Percentiles rank a stretch among this genome's conserved stretches.
Evolutionary conservation across 2,888 invertebrate genomes (phyloP).

Genomic region (Lycaena phlaeas): DNA sequence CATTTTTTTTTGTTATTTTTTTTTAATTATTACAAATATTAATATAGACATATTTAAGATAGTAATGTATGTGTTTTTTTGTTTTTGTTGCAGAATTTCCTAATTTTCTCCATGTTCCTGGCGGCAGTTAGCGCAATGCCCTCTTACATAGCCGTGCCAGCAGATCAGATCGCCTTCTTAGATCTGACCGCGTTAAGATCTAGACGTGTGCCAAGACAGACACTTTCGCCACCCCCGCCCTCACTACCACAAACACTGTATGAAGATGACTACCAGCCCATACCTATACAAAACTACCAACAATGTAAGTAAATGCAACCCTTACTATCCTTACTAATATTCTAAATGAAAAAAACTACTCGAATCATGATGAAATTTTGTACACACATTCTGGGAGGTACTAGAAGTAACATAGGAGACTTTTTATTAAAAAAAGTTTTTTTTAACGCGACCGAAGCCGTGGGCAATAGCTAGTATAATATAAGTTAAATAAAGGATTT

Average conservation of each 20-base stretch:
- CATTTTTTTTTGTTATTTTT: no score
- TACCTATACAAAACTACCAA: constrained; percentile 27
- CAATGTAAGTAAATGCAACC: constrained; percentile 20
- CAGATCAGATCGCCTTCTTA: constrained; percentile 73
- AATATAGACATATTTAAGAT: no score
- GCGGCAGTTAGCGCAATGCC: constrained; percentile 57
- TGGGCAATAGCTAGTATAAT: no score
- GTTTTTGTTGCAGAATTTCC: constrained; percentile 37
- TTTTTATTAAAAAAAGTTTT: no score
- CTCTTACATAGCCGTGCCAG: constrained; percentile 74
- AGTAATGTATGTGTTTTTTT: background rate
- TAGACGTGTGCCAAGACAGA: constrained; percentile 49
- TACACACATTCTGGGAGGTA: no score
- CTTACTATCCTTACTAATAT: no score
- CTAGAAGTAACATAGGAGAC: no score
- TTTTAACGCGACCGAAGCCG: no score
- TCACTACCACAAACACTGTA: constrained; percentile 32
- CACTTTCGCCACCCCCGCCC: constrained; percentile 41
- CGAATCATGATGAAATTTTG: no score
- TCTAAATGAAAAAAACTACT: no score
- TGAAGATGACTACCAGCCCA: constrained; percentile 42
- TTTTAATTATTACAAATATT: no score
- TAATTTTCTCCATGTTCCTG: constrained; percentile 37
- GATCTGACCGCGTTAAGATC: constrained; percentile 57
- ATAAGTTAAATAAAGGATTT: no score